Evolutionary conservation across 2,888 invertebrate genomes (phyloP).

Genomic region (Caenorhabditis doughertyi): DNA sequence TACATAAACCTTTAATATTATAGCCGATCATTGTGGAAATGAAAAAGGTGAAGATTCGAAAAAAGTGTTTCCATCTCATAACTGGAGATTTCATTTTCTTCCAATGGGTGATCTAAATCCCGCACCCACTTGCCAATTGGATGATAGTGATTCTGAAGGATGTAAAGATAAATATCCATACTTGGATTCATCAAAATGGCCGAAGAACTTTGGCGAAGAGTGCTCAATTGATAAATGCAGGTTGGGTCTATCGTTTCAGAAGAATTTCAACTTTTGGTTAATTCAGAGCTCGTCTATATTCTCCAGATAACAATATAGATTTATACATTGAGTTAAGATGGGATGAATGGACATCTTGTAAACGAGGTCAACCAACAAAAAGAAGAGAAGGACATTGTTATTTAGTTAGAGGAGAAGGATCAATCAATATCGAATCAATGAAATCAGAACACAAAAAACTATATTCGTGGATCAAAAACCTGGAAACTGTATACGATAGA

Average conservation of each 20-base stretch:
- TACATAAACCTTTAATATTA: background rate
- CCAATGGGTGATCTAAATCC: slow-evolving; percentile 61
- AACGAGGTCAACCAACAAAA: slow-evolving; percentile 58
- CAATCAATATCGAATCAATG: slow-evolving; percentile 42
- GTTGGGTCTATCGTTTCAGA: background rate
- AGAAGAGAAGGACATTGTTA: slow-evolving; percentile 68
- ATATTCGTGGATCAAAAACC: slow-evolving; percentile 56
- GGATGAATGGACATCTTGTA: slow-evolving; percentile 65
- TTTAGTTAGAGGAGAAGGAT: slow-evolving; percentile 57
- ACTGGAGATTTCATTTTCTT: slow-evolving; percentile 69
- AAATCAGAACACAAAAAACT: slow-evolving; percentile 29
- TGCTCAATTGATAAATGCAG: slow-evolving; percentile 54
- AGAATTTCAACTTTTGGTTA: background rate
- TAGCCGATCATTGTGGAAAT: slow-evolving; percentile 51
- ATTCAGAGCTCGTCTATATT: slow-evolving; percentile 46
- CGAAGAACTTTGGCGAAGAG: slow-evolving; percentile 29
- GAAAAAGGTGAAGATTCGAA: slow-evolving; percentile 22
- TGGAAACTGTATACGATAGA: slow-evolving; percentile 60
- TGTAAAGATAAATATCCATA: slow-evolving; percentile 30
- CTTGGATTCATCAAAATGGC: slow-evolving; percentile 38
- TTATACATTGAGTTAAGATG: slow-evolving; percentile 66
- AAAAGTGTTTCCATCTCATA: slow-evolving; percentile 58
- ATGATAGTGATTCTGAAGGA: slow-evolving; percentile 13
- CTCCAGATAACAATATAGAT: slow-evolving; percentile 46
- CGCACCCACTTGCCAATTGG: slow-evolving; percentile 43